Base-by-base conservation (phyloP, 2,888 invertebrate genomes). In the Troides oblongomaculatus region DNA sequence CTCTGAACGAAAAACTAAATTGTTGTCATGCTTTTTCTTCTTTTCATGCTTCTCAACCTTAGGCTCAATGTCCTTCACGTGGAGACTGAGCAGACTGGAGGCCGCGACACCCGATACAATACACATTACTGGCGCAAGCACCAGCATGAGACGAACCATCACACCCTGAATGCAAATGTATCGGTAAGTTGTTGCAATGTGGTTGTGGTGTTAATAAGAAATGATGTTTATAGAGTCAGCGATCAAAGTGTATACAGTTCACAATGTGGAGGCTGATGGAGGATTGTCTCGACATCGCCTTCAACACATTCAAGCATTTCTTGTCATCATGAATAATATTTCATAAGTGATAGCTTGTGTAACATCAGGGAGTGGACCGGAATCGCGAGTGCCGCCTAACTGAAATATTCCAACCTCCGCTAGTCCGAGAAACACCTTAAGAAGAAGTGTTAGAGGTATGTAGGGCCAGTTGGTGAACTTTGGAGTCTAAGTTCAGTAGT, bases 131-230 rank as follows among this genome's bases (percentile, higher is more conserved):
- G 99, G 99, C 0, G 99, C 99, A 73, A 99, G 93, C 0, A 99
- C 99, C 82, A 99, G 92, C 99, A 99, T 99, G 64, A 99, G 93
- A 90, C 99, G 98, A 39, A 99, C 99, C 99, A 99, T 99, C 61
- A 99, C 99, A 74, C 99, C 99, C 97, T 97, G 85, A 60, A 30
- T 4, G 18, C 63, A 18, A 23, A 60, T 30, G 3, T 1, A 46
- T 10, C 56, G 75, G 72, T 81, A 68, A 72, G 72, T 12, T 74
- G 72, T 72, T 50, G 39, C 39, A 39, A 39, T 39, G 30, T 12
- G 10, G 46, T 4, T 21, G n/a, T 1, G 18, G 23, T 21, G 21
- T 21, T 21, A 21, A n/a, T 62, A 56, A 53, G 6, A 21, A 10
- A 30, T 25, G 2, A 3, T 8, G 50, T 64, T 46, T 18, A 59